Percentiles rank a stretch among this genome's conserved stretches.
phyloP scores from a whole-genome alignment of 2,797 vertebrate genomes.

The Somateria mollissima region DNA sequence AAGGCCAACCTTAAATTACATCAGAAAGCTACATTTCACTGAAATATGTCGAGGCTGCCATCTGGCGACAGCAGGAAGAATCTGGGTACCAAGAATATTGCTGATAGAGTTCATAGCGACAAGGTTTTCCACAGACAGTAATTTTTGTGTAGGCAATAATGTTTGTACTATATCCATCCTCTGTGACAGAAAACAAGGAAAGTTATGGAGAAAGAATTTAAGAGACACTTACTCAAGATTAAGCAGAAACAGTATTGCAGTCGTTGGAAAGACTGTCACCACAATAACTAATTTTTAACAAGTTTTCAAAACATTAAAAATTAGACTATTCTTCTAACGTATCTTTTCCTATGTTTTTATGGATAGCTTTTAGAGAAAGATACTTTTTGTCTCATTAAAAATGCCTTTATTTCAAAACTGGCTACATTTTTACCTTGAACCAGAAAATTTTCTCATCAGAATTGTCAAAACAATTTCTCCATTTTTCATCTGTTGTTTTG shows the following conservation, averaged over 20 bases:
- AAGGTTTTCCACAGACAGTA: background rate
- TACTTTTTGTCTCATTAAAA: background rate
- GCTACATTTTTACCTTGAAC: background rate
- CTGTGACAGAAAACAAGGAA: background rate
- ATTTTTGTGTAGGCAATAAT: background rate
- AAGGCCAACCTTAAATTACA: fast-evolving
- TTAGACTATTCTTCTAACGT: background rate
- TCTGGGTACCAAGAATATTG: background rate
- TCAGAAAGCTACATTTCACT: background rate
- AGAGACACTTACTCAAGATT: background rate
- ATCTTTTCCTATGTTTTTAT: background rate
- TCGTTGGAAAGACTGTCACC: background rate
- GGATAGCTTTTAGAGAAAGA: background rate
- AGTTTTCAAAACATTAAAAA: background rate
- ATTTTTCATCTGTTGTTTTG: background rate
- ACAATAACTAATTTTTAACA: background rate
- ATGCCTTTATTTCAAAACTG: background rate
- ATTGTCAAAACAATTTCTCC: background rate
- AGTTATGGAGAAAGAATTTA: background rate
- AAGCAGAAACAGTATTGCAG: background rate
- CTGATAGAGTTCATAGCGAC: too few relatives aligned
- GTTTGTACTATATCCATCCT: background rate
- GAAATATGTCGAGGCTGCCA: conserved; percentile 46
- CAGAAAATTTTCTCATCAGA: background rate
- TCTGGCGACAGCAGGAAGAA: conserved; percentile 45